Conservation (phyloP, 2,797 vertebrate genomes). For the Echeneis naucrates region DNA sequence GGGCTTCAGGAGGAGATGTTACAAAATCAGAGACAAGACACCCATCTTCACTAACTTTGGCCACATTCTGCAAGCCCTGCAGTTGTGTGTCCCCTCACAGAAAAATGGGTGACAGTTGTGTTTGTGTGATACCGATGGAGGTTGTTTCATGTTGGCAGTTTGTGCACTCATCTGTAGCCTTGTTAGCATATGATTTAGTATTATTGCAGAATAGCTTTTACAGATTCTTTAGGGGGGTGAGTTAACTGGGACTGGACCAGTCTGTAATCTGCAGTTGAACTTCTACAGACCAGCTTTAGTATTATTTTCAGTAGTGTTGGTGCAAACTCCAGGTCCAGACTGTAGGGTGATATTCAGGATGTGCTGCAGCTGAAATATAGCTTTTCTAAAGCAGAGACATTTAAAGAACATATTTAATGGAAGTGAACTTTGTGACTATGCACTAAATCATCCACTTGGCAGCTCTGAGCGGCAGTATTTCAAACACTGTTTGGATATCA, state of each 20-base stretch:
- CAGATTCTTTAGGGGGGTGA: neutral
- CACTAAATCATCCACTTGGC: neutral
- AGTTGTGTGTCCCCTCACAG: no score
- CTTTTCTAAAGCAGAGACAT: neutral
- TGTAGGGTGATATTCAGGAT: neutral
- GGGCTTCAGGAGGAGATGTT: slow-evolving; percentile 26
- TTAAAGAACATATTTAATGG: neutral
- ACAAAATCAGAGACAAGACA: slow-evolving; percentile 18
- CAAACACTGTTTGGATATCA: slow-evolving; percentile 5
- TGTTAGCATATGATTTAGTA: neutral
- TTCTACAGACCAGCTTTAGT: neutral
- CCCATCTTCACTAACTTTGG: neutral
- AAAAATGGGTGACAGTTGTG: no score
- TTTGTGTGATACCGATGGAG: no score
- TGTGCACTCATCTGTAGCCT: neutral
- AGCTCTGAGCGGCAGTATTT: neutral
- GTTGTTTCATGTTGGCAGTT: no score
- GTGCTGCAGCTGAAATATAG: neutral
- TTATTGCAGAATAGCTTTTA: neutral
- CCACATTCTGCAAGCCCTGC: no score
- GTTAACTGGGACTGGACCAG: no score
- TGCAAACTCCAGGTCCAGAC: neutral
- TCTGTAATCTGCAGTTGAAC: no score
- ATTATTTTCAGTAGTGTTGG: neutral
- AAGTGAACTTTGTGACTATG: neutral